Evolutionary conservation across 2,113 vertebrate genomes (phyloP), one percentile per base, ranked within the genome.

Genomic region (Cathartes aura): DNA sequence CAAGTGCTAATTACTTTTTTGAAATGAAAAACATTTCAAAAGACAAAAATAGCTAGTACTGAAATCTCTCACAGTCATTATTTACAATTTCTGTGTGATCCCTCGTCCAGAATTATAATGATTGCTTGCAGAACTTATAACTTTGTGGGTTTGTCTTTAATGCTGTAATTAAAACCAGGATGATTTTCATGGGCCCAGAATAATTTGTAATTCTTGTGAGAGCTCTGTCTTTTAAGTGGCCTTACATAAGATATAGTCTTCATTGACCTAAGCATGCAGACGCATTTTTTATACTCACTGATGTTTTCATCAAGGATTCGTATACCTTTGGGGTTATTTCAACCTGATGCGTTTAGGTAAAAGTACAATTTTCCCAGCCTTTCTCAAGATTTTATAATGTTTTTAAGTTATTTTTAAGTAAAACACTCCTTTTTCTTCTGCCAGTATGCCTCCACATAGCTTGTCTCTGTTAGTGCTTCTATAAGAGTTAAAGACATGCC

Each of bases 11-110:
- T 91, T 83, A 90, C 81, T 96, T 91, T 84, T 95, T 76, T 90
- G 70, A 96, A 96, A 87, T 36, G 13, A 94, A 86, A 91, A 97
- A 66, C 89, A 96, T 86, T 93, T 87, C 63, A 74, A 29, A 74
- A 88, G 89, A 90, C 84, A 83, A 95, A 96, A 97, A 95, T 91
- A 97, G 93, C 78, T 36, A 72, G 59, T 66, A 93, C 79, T 93
- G 95, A 93, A 95, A 93, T 82, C 67, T 95, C 89, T 94, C 84
- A 53, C 74, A 91, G 81, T 56, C 55, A 36, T 82, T 93, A 73
- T 68, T 96, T 95, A 94, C 20, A 70, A 88, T 93, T 96, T 66
- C 82, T 91, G 17, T 93, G 72, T 93, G 89, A 95, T 95, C 58
- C 26, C 50, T 70, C 89, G 42, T 97, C 66, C 87, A 93, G 53